Conservation (phyloP, 35 echinoderm and acorn worm species). For the Patiria miniata region DNA sequence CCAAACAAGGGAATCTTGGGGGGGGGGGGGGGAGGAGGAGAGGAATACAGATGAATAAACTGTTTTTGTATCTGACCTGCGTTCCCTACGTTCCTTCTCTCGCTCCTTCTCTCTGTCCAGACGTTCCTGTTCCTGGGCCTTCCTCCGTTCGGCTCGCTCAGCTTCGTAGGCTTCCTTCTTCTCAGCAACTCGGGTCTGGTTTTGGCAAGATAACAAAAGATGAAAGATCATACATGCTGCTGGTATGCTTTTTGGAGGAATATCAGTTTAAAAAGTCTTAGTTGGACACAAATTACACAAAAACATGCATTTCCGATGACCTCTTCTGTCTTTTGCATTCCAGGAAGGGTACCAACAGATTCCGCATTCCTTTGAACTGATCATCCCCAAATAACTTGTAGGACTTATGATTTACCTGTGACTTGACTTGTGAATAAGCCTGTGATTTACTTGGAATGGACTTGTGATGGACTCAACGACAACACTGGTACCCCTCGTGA, state of each 20-base stretch:
- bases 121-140: slow-evolving; percentile 82
- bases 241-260: too few species aligned
- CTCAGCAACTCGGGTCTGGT: slow-evolving; percentile 58
- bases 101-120: slow-evolving; percentile 60
- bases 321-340: too few species aligned
- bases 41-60: neutral
- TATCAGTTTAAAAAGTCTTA: too few species aligned
- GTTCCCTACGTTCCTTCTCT: slow-evolving; percentile 13
- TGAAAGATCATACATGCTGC: neutral
- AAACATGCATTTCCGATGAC: too few species aligned
- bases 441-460: neutral
- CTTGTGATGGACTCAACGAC: neutral
- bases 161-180: slow-evolving; percentile 67
- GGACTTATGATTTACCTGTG: too few species aligned
- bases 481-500: neutral
- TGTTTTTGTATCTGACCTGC: neutral
- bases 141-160: slow-evolving; percentile 64
- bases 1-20: neutral
- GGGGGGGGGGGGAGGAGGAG: neutral
- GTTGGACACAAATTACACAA: too few species aligned
- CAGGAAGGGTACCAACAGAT: too few species aligned
- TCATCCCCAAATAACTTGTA: too few species aligned
- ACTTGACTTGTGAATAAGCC: neutral
- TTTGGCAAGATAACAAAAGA: too few species aligned
- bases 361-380: too few species aligned